Base-by-base conservation (phyloP, 2,888 invertebrate genomes). In the Orthosia incerta region DNA sequence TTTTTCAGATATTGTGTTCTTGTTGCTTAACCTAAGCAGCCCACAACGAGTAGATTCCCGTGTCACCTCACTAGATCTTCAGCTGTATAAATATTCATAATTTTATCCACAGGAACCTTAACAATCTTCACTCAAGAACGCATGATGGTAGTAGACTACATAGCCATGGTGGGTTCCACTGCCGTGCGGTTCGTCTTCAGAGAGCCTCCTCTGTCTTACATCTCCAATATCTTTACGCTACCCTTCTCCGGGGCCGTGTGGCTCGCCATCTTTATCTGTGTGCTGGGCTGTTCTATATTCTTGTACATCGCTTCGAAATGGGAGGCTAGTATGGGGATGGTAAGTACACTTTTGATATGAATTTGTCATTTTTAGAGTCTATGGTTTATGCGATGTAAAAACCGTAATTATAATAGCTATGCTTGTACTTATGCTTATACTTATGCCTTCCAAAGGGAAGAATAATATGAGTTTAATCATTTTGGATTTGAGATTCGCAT, bases 231-330 rank as follows among this genome's bases (percentile, higher is more conserved):
- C 85, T 98, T 97, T 91, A 93, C 97, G 0, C 90, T 97, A 3
- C 97, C 98, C 0, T 98, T 98, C 90, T 96, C 97, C 3, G 94
- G 92, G 0, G 92, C 94, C 0, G 98, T 98, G 0, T 98, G 98
- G 98, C 85, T 97, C 57, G 96, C 97, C 2, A 95, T 96, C 59
- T 94, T 96, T 15, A 91, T 96, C 0, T 94, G 97, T 63, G 93
- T 97, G 0, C 76, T 96, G 18, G 91, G 96, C 1, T 95, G 96
- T 53, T 92, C 96, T 0, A 80, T 93, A 2, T 93, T 97, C 61
- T 88, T 97, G 16, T 96, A 94, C 73, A 89, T 96, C 4, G 94
- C 97, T 2, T 95, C 97, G 0, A 94, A 93, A 65, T 96, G 95
- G 96, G 96, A 96, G 71, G 94, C 95, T 46, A 89, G 91, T 26